Base-by-base conservation (phyloP, 2,888 invertebrate genomes). In the Cheilosia variabilis region DNA sequence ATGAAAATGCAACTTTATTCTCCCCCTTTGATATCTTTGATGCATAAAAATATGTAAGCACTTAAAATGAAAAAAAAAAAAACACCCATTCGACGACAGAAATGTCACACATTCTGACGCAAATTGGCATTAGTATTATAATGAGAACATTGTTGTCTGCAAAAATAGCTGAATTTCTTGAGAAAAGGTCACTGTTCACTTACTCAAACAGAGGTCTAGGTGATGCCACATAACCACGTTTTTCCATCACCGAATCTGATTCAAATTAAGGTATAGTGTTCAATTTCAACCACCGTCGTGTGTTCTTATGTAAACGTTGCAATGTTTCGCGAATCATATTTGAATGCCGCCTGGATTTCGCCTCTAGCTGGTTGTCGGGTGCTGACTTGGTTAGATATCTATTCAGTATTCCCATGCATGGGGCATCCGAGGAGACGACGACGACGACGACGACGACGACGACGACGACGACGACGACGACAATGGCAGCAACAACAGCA, bases 101-200 rank as follows among this genome's bases (percentile, higher is more conserved):
- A 31, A 55, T 62, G 43, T 31, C 31, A 10, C 47, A 24, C 15
- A 17, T 19, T 53, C 66, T 73, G 79, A 80, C 72, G 73, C 65
- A 80, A 80, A 80, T 80, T 79, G 79, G 72, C 72, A 72, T 55
- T 43, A 69, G 60, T 52, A 24, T 53, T 41, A 10, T 17, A 22
- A 45, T 17, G n/a, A 43, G 41, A 57, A 79, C 37, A 58, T 71
- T 58, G 37, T 43, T 45, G 45, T 34, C 69, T 58, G n/a, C 17
- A n/a, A 34, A 45, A 62, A 53, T 19, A 31, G 17, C 52, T 58
- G 57, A 72, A 65, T 73, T 65, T 52, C 52, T 79, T 65, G 72
- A 24, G 45, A 53, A 79, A 60, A 65, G 63, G 52, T 65, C 52
- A 73, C 71, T 57, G 7, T 41, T 3, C 15, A 1, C 10, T 19